Evolutionary conservation across 2,113 vertebrate genomes (phyloP), one percentile per base, ranked within the genome.

Genomic region (Oophaga pumilio): DNA sequence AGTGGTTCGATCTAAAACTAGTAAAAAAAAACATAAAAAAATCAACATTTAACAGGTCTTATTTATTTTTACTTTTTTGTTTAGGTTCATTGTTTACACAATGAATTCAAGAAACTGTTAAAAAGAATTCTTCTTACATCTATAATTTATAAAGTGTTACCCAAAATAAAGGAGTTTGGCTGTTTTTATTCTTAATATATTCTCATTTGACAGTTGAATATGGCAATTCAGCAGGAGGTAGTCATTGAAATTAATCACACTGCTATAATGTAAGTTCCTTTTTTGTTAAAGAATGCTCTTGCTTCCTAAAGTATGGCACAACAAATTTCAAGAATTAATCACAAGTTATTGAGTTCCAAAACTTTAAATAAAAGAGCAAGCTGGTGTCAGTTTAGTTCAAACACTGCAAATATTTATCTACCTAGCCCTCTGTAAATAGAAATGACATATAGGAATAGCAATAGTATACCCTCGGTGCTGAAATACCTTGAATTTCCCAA

Each of bases 381-480:
- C 74, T 85, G 80, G 76, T 79, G 74, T 82, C 78, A 85, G 73
- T 84, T 88, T 84, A 13, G 60, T 91, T 60, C 71, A 88, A 84
- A 62, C 0, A 83, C 20, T 79, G 10, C 88, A 56, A 89, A 87
- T 13, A 89, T 92, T 91, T 93, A 71, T 89, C 85, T 87, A 52
- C 24, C 92, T 91, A 73, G 57, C 73, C 22, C 4, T 90, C 49
- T 89, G 85, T 90, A 93, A 92, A 89, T 78, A 89, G 76, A 90
- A 77, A 52, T 91, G 89, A 90, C 59, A 86, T 84, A 69, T 89
- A 86, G 93, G 93, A 92, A 92, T 85, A 92, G 4, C 79, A 91
- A 79, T 43, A 85, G 7, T 90, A 91, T 92, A 90, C 20, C 78
- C 87, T 90, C 89, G 77, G 77, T 93, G 84, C 83, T 81, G 83